phyloP scores from a whole-genome alignment of 2,113 vertebrate genomes.

The Ictalurus punctatus region DNA sequence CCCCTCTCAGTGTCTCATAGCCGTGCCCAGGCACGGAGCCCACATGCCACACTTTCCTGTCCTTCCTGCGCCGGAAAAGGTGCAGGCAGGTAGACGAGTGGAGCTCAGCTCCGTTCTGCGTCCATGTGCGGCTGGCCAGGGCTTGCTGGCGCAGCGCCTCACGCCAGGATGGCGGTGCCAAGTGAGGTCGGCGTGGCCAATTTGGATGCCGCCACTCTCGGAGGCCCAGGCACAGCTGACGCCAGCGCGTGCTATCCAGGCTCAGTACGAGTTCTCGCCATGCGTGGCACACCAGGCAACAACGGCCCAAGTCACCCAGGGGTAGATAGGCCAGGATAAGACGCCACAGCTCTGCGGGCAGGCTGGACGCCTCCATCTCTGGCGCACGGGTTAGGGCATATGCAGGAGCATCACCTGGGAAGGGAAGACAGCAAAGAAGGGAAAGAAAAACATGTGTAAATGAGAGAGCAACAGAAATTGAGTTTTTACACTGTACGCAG shows the following conservation, averaged over 20 bases:
- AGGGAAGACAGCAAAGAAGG: neutral
- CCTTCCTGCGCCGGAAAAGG: slow-evolving; percentile 79
- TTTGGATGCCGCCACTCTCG: slow-evolving; percentile 83
- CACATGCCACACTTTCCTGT: slow-evolving; percentile 74
- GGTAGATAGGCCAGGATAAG: slow-evolving; percentile 82
- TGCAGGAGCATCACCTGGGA: slow-evolving; percentile 13
- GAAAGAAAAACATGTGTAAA: no score
- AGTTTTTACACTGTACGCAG: neutral
- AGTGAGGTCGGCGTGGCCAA: slow-evolving; percentile 80
- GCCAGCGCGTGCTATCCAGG: slow-evolving; percentile 88
- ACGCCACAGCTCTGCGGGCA: slow-evolving; percentile 83
- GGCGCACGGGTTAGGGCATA: slow-evolving; percentile 48
- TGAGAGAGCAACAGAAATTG: neutral
- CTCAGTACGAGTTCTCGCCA: slow-evolving; percentile 85
- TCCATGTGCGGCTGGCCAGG: slow-evolving; percentile 81
- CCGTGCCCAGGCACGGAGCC: slow-evolving; percentile 67
- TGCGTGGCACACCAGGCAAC: slow-evolving; percentile 83
- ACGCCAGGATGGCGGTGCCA: slow-evolving; percentile 82
- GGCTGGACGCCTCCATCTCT: slow-evolving; percentile 76
- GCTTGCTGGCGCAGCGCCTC: slow-evolving; percentile 83
- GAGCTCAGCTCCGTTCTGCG: slow-evolving; percentile 75
- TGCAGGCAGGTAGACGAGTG: slow-evolving; percentile 81
- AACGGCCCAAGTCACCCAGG: slow-evolving; percentile 83
- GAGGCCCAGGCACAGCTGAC: slow-evolving; percentile 82
- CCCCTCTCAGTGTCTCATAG: slow-evolving; percentile 79